phyloP scores from a whole-genome alignment of 2,888 invertebrate genomes.

The Ectropis crepuscularia region DNA sequence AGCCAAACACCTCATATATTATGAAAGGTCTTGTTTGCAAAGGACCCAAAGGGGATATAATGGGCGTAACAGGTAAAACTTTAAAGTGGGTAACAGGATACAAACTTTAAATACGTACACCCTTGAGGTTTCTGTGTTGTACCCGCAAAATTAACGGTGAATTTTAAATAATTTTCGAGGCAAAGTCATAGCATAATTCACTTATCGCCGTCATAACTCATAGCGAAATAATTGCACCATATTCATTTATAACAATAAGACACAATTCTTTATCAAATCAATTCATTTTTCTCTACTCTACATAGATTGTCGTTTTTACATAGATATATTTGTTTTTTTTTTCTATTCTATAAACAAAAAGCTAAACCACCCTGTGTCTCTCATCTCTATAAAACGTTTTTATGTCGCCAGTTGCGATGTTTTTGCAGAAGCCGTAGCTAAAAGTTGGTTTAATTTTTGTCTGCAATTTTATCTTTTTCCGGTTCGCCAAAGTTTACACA shows the following conservation, averaged over 20 bases:
- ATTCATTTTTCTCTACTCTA: slow-evolving; percentile 6
- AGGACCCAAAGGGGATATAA: slow-evolving; percentile 28
- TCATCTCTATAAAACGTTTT: slow-evolving; percentile 33
- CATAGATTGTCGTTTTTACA: slow-evolving; percentile 1
- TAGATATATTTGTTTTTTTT: slow-evolving; percentile 15
- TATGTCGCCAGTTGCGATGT: slow-evolving; percentile 47
- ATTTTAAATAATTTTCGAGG: background rate
- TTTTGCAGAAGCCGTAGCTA: slow-evolving; percentile 20
- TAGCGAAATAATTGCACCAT: slow-evolving; percentile 1
- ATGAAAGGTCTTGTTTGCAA: slow-evolving; percentile 32
- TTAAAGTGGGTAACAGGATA: slow-evolving; percentile 24
- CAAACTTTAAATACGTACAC: slow-evolving; percentile 21
- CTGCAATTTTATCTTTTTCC: slow-evolving; percentile 15
- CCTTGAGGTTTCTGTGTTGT: background rate
- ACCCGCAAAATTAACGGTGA: background rate
- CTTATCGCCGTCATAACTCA: slow-evolving; percentile 6
- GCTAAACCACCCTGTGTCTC: slow-evolving; percentile 71
- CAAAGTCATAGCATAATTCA: background rate
- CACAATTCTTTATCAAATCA: slow-evolving; percentile 7
- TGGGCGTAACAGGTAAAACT: slow-evolving; percentile 33
- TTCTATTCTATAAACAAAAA: slow-evolving; percentile 37
- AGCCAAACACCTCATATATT: slow-evolving; percentile 30
- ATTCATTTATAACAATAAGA: slow-evolving; percentile 12
- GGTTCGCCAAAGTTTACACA: slow-evolving; percentile 9
- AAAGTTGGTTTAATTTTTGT: slow-evolving; percentile 22